Evolutionary conservation across 2,113 vertebrate species (phyloP).

Genomic region (Salvelinus fontinalis): DNA sequence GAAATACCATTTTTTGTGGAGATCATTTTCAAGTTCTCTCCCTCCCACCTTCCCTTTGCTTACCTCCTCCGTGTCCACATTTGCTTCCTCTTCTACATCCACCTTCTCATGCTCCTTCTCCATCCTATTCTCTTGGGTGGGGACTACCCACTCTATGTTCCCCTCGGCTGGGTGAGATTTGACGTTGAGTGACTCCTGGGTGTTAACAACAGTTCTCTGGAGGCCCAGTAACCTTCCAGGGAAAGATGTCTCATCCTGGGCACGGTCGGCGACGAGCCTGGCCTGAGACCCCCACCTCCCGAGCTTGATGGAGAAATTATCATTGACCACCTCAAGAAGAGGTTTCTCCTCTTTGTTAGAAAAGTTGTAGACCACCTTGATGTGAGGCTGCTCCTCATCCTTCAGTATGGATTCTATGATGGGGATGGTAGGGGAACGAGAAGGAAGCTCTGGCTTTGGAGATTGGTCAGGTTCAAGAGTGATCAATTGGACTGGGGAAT

Average conservation of each 20-base stretch:
- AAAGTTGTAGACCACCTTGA: constrained; percentile 54
- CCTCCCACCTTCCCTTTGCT: constrained; percentile 27
- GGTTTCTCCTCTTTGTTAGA: neutral
- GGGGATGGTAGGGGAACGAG: neutral
- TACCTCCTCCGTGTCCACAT: constrained; percentile 8
- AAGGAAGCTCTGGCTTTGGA: constrained; percentile 1
- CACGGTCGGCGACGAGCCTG: constrained; percentile 9
- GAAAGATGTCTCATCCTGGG: neutral
- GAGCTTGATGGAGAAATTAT: constrained; percentile 64
- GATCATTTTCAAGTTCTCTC: neutral
- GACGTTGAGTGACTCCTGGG: neutral
- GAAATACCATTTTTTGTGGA: neutral
- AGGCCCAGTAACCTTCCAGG: neutral
- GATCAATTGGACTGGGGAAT: neutral
- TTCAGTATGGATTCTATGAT: neutral
- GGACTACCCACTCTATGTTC: neutral
- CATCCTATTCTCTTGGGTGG: neutral
- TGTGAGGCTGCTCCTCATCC: neutral
- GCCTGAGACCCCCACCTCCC: constrained; percentile 40
- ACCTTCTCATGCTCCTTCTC: constrained; percentile 10
- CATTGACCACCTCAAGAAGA: constrained; percentile 20
- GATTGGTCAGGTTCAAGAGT: constrained; percentile 8
- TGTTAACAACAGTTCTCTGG: neutral
- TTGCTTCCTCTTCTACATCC: neutral
- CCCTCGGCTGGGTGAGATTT: neutral